phyloP scores from a whole-genome alignment of 2,113 vertebrate species.

The Mustela nigripes region DNA sequence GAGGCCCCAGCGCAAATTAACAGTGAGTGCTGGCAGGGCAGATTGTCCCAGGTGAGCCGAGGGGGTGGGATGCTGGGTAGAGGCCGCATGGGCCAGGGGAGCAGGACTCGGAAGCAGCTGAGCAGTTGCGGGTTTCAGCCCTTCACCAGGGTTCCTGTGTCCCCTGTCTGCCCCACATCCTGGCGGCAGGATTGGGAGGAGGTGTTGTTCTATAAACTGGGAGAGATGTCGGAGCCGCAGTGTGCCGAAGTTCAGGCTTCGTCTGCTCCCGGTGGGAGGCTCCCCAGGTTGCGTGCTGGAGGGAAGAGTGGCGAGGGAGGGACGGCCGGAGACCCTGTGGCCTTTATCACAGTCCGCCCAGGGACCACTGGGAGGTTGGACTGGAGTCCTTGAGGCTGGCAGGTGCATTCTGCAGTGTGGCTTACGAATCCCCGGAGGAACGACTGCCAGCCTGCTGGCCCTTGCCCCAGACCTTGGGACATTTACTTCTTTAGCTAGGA shows the following conservation, averaged over 20 bases:
- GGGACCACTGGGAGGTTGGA: fast-evolving
- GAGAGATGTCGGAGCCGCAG: not conserved
- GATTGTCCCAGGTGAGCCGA: no score
- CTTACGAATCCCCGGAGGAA: fast-evolving
- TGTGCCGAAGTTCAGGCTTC: not conserved
- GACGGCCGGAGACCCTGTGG: fast-evolving
- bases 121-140: not conserved
- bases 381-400: fast-evolving
- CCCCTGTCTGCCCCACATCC: not conserved
- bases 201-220: not conserved
- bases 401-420: fast-evolving
- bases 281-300: fast-evolving
- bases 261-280: fast-evolving
- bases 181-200: not conserved
- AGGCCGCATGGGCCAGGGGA: no score
- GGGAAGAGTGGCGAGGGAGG: fast-evolving
- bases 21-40: not conserved
- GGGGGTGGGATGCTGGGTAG: not conserved
- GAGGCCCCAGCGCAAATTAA: not conserved
- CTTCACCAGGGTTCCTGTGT: fast-evolving
- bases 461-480: not conserved
- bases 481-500: not conserved
- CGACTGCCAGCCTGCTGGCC: not conserved
- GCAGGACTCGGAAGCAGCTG: not conserved
- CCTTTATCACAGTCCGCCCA: not conserved